A percentile compares a stretch with the other conserved stretches of the same genome.
These are phyloP conservation scores for Oscheius sp. DNA, from an alignment of 2,888 invertebrate species.

Conservation along the genomic window DNA sequence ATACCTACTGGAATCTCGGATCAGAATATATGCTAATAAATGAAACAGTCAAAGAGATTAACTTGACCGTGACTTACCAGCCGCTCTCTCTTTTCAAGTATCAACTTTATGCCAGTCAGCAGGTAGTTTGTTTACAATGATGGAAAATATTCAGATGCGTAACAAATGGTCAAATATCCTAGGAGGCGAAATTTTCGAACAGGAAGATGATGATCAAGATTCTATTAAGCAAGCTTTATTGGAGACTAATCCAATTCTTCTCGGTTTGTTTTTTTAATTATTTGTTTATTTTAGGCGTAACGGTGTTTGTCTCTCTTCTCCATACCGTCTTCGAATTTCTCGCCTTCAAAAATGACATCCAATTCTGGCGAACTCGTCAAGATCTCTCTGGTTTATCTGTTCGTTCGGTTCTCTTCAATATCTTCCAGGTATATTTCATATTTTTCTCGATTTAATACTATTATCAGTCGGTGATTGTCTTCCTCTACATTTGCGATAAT, in stretches of 20 bases:
- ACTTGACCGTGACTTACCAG: conserved; percentile 75
- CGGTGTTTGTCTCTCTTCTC: conserved; percentile 88
- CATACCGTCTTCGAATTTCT: conserved; percentile 97
- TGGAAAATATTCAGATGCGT: conserved; percentile 50
- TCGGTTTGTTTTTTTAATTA: too few species aligned
- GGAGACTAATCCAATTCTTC: conserved; percentile 93
- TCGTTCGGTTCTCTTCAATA: conserved; percentile 95
- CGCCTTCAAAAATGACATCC: conserved; percentile 99
- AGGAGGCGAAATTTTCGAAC: conserved; percentile 72
- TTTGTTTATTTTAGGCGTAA: too few species aligned
- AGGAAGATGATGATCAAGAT: conserved; percentile 77
- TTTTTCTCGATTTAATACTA: background rate
- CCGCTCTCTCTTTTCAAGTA: conserved; percentile 95
- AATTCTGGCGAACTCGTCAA: conserved; percentile 98
- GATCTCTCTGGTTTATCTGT: conserved; percentile 91
- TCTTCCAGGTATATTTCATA: conserved; percentile 76
- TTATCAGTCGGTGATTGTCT: conserved; percentile 86
- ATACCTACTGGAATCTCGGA: conserved; percentile 98
- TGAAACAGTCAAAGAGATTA: conserved; percentile 77
- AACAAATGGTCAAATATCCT: conserved; percentile 66
- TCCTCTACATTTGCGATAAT: conserved; percentile 96
- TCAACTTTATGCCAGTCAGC: conserved; percentile 97
- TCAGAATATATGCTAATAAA: conserved; percentile 84
- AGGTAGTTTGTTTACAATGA: conserved; percentile 72
- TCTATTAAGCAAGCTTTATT: conserved; percentile 83